These are phyloP conservation scores for Pangasius krempfi DNA, from an alignment of 2,797 vertebrate species.

Conservation along the genomic window DNA sequence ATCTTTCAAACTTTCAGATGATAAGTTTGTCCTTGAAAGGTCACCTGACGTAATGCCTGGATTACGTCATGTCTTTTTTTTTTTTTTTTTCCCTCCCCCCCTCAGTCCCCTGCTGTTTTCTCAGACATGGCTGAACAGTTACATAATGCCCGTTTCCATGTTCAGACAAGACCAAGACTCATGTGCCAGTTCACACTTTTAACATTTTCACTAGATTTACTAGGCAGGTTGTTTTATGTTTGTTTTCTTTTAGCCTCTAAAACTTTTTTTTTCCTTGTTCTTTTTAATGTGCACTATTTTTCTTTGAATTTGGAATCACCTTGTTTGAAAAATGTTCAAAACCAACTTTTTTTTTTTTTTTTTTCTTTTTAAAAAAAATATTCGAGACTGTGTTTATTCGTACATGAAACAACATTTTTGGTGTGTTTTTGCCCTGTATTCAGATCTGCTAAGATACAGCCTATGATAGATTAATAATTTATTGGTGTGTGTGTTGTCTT, in stretches of 20 bases:
- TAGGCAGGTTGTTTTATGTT: neutral
- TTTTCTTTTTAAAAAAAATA: neutral
- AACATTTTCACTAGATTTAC: neutral
- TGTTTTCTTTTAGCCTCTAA: neutral
- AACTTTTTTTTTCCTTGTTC: neutral
- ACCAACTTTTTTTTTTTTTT: conserved; percentile 16
- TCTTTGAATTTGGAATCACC: neutral
- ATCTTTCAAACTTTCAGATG: neutral
- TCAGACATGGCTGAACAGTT: conserved; percentile 1
- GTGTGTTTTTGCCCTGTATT: neutral
- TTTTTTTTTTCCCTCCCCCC: too few relatives aligned
- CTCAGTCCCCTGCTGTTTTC: neutral
- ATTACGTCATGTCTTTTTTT: neutral
- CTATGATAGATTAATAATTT: neutral
- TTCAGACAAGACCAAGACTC: conserved; percentile 27
- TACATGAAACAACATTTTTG: neutral
- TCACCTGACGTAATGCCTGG: neutral
- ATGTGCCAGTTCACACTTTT: conserved; percentile 15
- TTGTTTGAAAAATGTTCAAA: neutral
- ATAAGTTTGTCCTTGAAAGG: neutral
- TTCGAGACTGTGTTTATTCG: neutral
- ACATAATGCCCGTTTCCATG: neutral
- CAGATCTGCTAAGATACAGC: neutral
- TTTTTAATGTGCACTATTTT: neutral
- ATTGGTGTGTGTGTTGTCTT: neutral